These are phyloP conservation scores for Hofmannophila pseudospretella DNA, from an alignment of 2,888 invertebrate genomes.

Conservation along the genomic window DNA sequence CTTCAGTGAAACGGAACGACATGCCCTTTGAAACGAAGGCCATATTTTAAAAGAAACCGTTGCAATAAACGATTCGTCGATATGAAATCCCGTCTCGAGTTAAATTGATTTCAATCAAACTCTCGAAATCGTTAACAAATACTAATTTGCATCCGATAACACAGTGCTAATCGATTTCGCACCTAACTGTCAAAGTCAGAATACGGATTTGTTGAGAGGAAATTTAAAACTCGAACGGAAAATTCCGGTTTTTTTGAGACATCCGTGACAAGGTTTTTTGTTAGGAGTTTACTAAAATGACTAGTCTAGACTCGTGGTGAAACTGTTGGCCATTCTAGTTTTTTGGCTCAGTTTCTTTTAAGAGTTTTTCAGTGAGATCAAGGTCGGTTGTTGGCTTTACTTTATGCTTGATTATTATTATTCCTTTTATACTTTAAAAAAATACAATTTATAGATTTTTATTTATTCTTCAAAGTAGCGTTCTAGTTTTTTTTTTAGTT, in stretches of 20 bases:
- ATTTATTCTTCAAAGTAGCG: no score
- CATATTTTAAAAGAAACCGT: neutral
- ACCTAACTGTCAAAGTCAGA: neutral
- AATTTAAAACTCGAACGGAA: neutral
- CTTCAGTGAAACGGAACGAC: no score
- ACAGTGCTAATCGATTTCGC: constrained; percentile 8
- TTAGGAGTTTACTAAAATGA: neutral
- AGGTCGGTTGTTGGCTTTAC: no score
- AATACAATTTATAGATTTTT: no score
- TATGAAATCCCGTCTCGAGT: neutral
- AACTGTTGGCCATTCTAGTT: neutral
- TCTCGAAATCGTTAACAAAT: constrained; percentile 9
- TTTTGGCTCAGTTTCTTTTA: no score
- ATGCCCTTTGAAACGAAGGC: neutral
- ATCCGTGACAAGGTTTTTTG: neutral
- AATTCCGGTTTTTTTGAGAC: neutral
- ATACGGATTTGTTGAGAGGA: neutral
- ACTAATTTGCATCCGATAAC: constrained; percentile 6
- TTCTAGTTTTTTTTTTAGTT: no score
- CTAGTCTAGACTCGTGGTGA: neutral
- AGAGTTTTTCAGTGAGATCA: neutral
- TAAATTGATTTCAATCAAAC: constrained; percentile 6
- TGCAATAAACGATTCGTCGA: neutral
- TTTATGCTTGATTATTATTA: no score
- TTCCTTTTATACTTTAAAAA: no score